Evolutionary conservation across 1,140 invertebrate genomes (phyloP), one percentile per base, ranked within the genome.

Genomic region (Leucophenga varia): DNA sequence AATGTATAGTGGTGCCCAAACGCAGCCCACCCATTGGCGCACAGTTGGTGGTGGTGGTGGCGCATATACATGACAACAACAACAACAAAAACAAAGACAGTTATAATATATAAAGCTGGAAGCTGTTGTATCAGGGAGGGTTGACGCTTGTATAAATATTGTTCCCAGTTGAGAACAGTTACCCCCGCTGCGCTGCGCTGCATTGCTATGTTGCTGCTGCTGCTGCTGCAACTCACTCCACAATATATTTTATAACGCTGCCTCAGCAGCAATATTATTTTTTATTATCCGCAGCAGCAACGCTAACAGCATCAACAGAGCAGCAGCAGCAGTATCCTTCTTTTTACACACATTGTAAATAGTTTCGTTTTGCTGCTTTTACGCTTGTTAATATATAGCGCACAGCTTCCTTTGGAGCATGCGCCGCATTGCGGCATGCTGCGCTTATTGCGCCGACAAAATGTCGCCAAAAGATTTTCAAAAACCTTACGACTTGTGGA

Each of bases 401-500:
- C 35, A 8, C 35, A 37, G 35, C 35, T 37, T 10, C 35, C 35
- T 13, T 37, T 58, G 63, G 63, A 67, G 63, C 63, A 67, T 67
- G 63, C 63, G 22, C 22, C 5, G 22, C 10, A 10, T 25, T 25
- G 63, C 63, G 31, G 41, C 41, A n/a, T n/a, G 35, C 19, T n/a
- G 36, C 37, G 48, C 48, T 13, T 3, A 17, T 37, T 51, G 42
- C 22, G 41, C 22, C 46, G 48, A 38, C 54, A 40, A 52, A 49
- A 36, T 47, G 54, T 41, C 54, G 56, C 43, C 56, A 49, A 50
- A 45, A 46, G 57, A 67, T 67, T 65, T 53, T 50, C 63, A 65
- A 39, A 61, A 44, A 38, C 58, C 52, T 61, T 61, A 71, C 63
- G 63, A 64, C 68, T 72, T 60, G 67, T 71, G 68, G 68, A 65